Evolutionary conservation across 2,888 invertebrate genomes (phyloP).

Genomic region (Tipula lateralis): DNA sequence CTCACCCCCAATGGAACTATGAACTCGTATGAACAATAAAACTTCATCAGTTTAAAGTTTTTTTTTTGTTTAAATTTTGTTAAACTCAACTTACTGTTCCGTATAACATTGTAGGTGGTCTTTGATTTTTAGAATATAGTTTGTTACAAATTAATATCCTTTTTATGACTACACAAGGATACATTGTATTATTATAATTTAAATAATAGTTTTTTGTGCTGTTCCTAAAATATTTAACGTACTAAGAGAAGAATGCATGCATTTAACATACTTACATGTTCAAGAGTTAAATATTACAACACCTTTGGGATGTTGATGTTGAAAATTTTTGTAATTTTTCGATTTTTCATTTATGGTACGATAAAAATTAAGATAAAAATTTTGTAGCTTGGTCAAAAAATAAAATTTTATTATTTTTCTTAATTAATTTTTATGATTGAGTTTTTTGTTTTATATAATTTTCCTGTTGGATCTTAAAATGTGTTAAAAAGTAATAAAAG

Average conservation of each 20-base stretch:
- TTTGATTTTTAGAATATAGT: neutral
- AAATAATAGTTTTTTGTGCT: neutral
- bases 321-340: neutral
- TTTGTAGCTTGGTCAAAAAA: neutral
- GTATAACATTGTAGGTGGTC: neutral
- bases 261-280: neutral
- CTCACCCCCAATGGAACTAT: neutral
- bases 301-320: neutral
- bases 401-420: neutral
- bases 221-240: neutral
- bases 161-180: neutral
- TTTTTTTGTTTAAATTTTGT: neutral
- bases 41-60: neutral
- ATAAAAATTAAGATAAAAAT: neutral
- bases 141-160: constrained; percentile 1
- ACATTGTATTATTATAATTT: neutral
- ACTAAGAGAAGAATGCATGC: neutral
- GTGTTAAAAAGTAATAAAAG: constrained; percentile 19
- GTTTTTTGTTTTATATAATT: neutral
- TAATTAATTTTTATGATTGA: constrained; percentile 24
- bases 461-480: neutral
- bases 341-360: neutral
- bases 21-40: neutral
- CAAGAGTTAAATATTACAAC: neutral
- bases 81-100: neutral